These are phyloP conservation scores for Spodoptera exigua DNA, from an alignment of 2,888 invertebrate species.

Conservation along the genomic window DNA sequence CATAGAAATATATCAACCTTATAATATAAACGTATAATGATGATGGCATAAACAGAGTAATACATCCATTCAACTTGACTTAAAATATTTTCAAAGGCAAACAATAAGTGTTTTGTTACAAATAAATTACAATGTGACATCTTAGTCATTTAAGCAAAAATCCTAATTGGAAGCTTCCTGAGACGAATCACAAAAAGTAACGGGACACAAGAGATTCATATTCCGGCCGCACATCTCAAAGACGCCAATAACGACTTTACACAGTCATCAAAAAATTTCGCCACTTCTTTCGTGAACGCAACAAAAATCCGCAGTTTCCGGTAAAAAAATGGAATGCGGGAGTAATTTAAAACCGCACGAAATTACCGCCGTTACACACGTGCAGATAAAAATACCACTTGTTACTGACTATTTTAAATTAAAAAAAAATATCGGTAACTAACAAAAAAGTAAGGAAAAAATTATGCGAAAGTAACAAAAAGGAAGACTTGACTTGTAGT, in stretches of 20 bases:
- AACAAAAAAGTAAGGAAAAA: constrained; percentile 51
- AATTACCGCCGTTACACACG: constrained; percentile 81
- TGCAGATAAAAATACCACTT: constrained; percentile 75
- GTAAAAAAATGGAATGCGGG: constrained; percentile 78
- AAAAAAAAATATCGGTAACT: constrained; percentile 42
- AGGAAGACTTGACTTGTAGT: constrained; percentile 51
- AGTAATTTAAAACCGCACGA: constrained; percentile 85
- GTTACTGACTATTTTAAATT: too few relatives aligned
- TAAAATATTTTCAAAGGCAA: too few relatives aligned
- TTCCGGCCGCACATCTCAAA: constrained; percentile 3
- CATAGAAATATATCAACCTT: too few relatives aligned
- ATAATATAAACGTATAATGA: too few relatives aligned
- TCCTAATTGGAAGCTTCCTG: neutral
- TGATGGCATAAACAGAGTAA: too few relatives aligned
- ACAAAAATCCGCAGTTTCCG: constrained; percentile 84
- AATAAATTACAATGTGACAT: too few relatives aligned
- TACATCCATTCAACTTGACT: too few relatives aligned
- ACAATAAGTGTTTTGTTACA: too few relatives aligned
- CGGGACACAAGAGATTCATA: constrained; percentile 2
- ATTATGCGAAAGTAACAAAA: constrained; percentile 62
- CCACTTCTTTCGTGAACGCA: constrained; percentile 69
- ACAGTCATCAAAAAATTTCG: constrained; percentile 68
- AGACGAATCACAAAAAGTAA: constrained; percentile 9
- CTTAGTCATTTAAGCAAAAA: too few relatives aligned
- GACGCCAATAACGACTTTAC: constrained; percentile 50